A percentile compares a stretch with the other conserved stretches of the same genome.
Conservation (phyloP, 2,888 invertebrate genomes). For the Melolontha melolontha region DNA sequence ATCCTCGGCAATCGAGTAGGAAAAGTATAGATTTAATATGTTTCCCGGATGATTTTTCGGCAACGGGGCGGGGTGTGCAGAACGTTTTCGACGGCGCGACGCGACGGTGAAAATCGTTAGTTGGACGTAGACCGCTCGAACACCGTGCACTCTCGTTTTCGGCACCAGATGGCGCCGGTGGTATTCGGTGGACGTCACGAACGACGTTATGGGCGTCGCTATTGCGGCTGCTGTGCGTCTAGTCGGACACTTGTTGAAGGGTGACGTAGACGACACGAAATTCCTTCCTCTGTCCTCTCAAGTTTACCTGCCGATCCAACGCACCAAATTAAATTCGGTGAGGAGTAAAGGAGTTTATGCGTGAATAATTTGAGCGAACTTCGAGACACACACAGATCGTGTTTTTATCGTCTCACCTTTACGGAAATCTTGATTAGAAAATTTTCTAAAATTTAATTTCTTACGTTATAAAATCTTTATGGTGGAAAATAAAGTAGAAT, state of each 20-base stretch:
- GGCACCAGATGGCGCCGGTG: constrained; percentile 30
- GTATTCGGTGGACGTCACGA: constrained; percentile 30
- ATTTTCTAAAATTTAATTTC: too few species aligned
- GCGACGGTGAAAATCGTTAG: constrained; percentile 35
- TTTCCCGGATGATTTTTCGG: constrained; percentile 33
- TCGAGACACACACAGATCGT: too few species aligned
- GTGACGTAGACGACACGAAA: constrained; percentile 26
- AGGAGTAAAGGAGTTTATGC: too few species aligned
- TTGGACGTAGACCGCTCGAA: constrained; percentile 10
- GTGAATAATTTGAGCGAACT: too few species aligned
- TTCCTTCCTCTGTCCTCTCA: constrained; percentile 24
- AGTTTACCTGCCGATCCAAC: background rate
- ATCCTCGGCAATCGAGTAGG: constrained; percentile 5
- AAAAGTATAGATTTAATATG: constrained; percentile 38
- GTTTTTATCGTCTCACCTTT: too few species aligned
- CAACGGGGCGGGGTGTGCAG: constrained; percentile 8
- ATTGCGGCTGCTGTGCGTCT: constrained; percentile 53
- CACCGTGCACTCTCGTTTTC: constrained; percentile 10
- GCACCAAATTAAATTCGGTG: too few species aligned
- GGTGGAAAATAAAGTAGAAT: too few species aligned
- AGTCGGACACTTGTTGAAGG: constrained; percentile 56
- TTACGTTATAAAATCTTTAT: too few species aligned
- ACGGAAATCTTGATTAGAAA: too few species aligned
- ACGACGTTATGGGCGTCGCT: constrained; percentile 47
- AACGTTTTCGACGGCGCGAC: background rate